Base-by-base conservation (phyloP, 2,113 vertebrate genomes). In the Arenaria interpres region DNA sequence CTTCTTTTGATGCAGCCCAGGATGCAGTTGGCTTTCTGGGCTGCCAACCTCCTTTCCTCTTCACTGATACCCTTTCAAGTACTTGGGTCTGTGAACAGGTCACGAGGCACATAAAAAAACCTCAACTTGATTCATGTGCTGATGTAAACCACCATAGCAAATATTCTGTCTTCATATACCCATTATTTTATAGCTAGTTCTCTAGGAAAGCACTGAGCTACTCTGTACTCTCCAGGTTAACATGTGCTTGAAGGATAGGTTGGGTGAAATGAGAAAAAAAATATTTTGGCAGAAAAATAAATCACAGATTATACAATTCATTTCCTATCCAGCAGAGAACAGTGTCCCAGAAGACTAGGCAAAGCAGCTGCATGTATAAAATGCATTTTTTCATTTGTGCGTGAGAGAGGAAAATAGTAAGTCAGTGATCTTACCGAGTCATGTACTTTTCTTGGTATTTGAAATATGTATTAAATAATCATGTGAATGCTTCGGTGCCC, bases 401-500 rank as follows among this genome's bases (percentile, higher is more conserved):
- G 0, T 35, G 76, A 73, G 50, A 86, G 37, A 76, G 18, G 14
- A 89, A 87, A 92, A 60, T 4, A 81, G 19, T 28, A 93, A 88
- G 75, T 56, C 51, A 17, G 43, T 75, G 85, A 96, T 82, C 56
- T 71, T 81, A 92, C 35, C 50, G 69, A 92, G 94, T 76, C 80
- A 69, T 57, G 66, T 71, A 63, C 57, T 92, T 89, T 87, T 57
- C 93, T 69, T 83, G 96, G 94, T 73, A 97, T 97, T 93, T 97
- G 87, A 97, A 97, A 89, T 28, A 91, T 50, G 95, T 76, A 82
- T 93, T 95, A 95, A 92, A 93, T 71, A 89, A 95, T 79, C 96
- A 95, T 85, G 91, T 96, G 96, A 95, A 68, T 33, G 12, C 33
- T 95, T 93, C 8, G 0, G 16, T 66, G 76, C 77, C 48, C n/a